Percentiles rank a stretch among this genome's conserved stretches.
These are phyloP conservation scores for Embidobia sp. DNA, from an alignment of 2,888 invertebrate species.

Conservation along the genomic window DNA sequence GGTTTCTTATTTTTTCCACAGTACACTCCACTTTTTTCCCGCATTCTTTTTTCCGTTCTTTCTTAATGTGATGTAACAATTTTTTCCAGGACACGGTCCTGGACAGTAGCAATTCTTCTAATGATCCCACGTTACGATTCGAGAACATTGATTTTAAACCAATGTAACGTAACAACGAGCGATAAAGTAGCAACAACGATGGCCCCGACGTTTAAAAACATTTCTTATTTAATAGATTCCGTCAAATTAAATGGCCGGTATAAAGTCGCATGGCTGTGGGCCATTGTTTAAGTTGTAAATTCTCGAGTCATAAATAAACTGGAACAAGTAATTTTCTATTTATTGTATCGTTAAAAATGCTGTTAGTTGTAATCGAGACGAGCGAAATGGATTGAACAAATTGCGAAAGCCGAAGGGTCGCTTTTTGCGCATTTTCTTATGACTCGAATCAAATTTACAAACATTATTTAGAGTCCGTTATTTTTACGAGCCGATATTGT, in stretches of 20 bases:
- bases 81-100: conserved; percentile 20
- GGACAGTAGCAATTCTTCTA: conserved; percentile 49
- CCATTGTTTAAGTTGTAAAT: not conserved
- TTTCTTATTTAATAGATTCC: conserved; percentile 41
- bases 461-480: too few species aligned
- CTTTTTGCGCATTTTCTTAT: too few species aligned
- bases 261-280: conserved; percentile 8
- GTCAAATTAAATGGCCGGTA: conserved; percentile 35
- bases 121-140: conserved; percentile 54
- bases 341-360: too few species aligned
- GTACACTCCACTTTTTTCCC: not conserved
- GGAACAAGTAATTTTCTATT: too few species aligned
- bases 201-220: conserved; percentile 30
- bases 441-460: too few species aligned
- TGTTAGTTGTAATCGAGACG: too few species aligned
- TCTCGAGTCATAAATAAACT: too few species aligned
- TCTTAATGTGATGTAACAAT: conserved; percentile 42
- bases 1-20: not conserved
- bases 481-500: too few species aligned
- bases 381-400: too few species aligned
- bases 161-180: conserved; percentile 58
- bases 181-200: conserved; percentile 52
- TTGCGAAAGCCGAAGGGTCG: too few species aligned
- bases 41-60: not conserved
- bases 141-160: conserved; percentile 62